Percentiles rank a stretch among this genome's conserved stretches.
These are phyloP conservation scores for Oscarella lobularis DNA, from an alignment of 37 sponge, comb jelly and placozoan genomes.

Conservation along the genomic window DNA sequence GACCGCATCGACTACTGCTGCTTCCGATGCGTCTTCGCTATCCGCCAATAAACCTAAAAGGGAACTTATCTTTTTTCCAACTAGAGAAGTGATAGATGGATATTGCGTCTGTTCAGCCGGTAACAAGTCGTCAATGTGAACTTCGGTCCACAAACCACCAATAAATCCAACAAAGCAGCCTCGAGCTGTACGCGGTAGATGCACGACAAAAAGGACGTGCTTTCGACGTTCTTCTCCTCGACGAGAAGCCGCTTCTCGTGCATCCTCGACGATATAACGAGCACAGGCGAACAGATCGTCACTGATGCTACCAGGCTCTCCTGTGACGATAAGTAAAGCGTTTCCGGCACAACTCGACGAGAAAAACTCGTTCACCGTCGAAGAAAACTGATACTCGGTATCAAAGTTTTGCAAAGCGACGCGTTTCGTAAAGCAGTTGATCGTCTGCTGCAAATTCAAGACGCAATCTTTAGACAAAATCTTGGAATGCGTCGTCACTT, in stretches of 20 bases:
- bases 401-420: not conserved
- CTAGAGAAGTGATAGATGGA: too few relatives aligned
- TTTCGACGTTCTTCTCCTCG: not conserved
- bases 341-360: too few relatives aligned
- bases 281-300: constrained; percentile 40
- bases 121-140: constrained; percentile 67
- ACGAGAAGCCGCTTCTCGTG: not conserved
- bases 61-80: too few relatives aligned
- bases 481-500: constrained; percentile 9
- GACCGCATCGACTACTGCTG: too few relatives aligned
- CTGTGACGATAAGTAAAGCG: constrained; percentile 16
- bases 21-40: too few relatives aligned
- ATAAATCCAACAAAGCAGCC: constrained; percentile 51
- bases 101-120: too few relatives aligned
- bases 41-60: too few relatives aligned
- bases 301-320: constrained; percentile 22
- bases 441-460: not conserved
- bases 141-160: constrained; percentile 59
- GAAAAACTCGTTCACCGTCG: not conserved
- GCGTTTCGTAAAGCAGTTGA: not conserved
- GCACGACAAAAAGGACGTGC: constrained; percentile 52
- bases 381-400: constrained; percentile 7
- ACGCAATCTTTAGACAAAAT: not conserved
- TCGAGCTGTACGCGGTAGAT: constrained; percentile 21
- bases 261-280: constrained; percentile 20